Conservation (phyloP, 2,113 vertebrate genomes). For the Puma concolor region DNA sequence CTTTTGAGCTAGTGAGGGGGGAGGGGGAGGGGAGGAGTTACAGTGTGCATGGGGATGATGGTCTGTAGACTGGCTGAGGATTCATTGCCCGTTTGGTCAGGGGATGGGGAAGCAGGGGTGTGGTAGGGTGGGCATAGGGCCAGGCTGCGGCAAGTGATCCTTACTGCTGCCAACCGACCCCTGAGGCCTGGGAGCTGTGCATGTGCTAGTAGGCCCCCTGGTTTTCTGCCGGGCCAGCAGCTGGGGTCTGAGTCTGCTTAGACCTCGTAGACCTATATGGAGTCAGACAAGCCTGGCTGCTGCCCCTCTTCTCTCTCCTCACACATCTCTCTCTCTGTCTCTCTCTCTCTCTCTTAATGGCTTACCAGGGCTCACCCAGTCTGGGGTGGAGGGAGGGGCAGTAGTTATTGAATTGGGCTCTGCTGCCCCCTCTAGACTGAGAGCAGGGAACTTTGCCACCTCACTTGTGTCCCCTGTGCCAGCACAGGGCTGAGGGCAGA, state of each 20-base stretch:
- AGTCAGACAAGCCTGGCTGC: background rate
- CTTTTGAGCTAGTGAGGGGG: background rate
- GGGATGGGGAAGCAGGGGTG: background rate
- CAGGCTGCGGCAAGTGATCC: background rate
- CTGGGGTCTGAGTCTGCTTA: background rate
- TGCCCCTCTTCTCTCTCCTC: background rate
- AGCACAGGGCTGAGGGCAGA: background rate
- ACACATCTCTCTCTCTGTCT: background rate
- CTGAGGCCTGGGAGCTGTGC: background rate
- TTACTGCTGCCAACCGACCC: background rate
- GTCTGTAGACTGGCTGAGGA: background rate
- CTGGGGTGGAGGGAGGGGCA: background rate
- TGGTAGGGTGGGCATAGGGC: background rate
- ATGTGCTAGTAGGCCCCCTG: background rate
- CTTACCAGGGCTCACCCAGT: background rate
- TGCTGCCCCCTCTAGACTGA: background rate
- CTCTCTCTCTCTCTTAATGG: background rate
- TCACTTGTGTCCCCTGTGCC: background rate
- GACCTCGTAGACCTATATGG: background rate
- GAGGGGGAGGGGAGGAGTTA: background rate
- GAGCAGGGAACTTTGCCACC: background rate
- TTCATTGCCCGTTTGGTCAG: background rate
- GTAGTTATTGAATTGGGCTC: background rate
- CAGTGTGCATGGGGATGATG: background rate
- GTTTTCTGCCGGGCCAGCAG: background rate